These are phyloP conservation scores for Bungarus multicinctus DNA, from an alignment of 2,113 vertebrate species.

Conservation along the genomic window DNA sequence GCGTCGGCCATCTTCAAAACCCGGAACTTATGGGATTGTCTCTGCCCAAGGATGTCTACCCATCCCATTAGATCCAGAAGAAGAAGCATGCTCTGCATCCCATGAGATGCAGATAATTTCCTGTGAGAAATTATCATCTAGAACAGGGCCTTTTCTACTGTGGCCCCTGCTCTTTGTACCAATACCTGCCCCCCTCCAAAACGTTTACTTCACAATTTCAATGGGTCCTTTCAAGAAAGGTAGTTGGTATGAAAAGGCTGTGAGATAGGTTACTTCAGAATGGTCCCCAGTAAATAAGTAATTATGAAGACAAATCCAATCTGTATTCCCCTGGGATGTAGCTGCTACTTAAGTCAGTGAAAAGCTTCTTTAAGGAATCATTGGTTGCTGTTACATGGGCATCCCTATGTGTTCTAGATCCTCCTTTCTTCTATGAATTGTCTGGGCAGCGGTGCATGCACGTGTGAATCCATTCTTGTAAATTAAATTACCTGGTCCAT, in stretches of 20 bases:
- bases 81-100: too few relatives aligned
- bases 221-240: neutral
- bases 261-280: neutral
- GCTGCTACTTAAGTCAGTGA: neutral
- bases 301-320: neutral
- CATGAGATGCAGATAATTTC: too few relatives aligned
- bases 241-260: neutral
- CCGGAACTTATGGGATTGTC: too few relatives aligned
- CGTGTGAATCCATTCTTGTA: neutral
- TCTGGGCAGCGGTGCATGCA: neutral
- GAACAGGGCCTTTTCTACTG: too few relatives aligned
- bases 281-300: neutral
- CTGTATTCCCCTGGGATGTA: neutral
- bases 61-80: too few relatives aligned
- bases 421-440: neutral
- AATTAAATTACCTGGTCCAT: neutral
- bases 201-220: neutral
- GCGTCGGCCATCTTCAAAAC: too few relatives aligned
- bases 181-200: neutral
- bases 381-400: neutral
- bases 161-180: neutral
- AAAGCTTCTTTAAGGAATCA: neutral
- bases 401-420: neutral
- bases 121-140: too few relatives aligned
- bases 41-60: too few relatives aligned